Evolutionary conservation across 2,113 vertebrate species (phyloP).

Genomic region (Pseudonaja textilis): DNA sequence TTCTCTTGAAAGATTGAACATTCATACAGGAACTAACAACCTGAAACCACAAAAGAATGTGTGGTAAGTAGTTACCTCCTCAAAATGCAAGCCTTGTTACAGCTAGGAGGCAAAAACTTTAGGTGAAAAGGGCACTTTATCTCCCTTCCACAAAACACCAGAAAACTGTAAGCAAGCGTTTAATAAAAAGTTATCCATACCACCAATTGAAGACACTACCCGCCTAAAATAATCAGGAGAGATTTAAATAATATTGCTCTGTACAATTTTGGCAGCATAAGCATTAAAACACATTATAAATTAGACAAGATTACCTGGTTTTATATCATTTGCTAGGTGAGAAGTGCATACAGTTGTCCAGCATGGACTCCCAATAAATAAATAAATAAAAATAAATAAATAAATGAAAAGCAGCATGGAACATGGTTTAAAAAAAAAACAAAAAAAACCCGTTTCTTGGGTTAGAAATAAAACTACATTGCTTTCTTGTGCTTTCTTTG

Average conservation of each 20-base stretch:
- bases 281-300: background rate
- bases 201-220: background rate
- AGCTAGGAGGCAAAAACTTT: background rate
- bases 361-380: background rate
- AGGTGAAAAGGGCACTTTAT: background rate
- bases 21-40: slow-evolving; percentile 70
- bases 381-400: no score
- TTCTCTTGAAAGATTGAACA: slow-evolving; percentile 52
- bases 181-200: background rate
- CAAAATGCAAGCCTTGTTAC: slow-evolving; percentile 36
- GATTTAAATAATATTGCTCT: background rate
- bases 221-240: background rate
- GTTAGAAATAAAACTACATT: background rate
- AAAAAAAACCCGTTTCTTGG: background rate
- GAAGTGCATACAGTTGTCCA: background rate
- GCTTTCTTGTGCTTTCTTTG: background rate
- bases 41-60: slow-evolving; percentile 58
- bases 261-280: background rate
- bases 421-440: background rate
- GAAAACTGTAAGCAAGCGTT: background rate
- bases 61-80: slow-evolving; percentile 6
- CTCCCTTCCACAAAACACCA: slow-evolving; percentile 19
- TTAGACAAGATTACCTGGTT: background rate
- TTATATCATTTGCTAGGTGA: background rate
- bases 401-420: background rate